phyloP scores from a whole-genome alignment of 2,797 vertebrate genomes.

The Ataeniobius toweri region DNA sequence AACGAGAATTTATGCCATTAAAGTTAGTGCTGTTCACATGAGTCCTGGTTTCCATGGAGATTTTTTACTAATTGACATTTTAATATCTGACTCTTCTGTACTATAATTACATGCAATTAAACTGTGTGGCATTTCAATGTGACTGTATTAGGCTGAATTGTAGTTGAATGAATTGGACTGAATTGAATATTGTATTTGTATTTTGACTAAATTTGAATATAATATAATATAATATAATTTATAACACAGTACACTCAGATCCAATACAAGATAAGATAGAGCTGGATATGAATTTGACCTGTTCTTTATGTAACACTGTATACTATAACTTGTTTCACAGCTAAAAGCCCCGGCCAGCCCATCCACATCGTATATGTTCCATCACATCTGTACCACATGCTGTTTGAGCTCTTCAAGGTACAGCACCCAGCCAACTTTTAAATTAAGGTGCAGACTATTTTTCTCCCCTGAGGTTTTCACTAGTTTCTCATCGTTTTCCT shows the following conservation, averaged over 20 bases:
- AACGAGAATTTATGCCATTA: not conserved
- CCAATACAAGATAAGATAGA: not conserved
- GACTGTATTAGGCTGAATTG: not conserved
- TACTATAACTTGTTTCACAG: constrained; percentile 69
- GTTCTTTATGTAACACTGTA: not conserved
- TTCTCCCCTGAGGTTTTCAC: not conserved
- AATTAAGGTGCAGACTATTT: not conserved
- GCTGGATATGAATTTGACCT: not conserved
- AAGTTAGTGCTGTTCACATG: not conserved
- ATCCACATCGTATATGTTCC: constrained; percentile 95
- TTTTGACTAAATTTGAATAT: not conserved
- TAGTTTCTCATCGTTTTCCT: constrained; percentile 26
- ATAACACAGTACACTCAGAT: not conserved
- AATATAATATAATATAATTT: not conserved
- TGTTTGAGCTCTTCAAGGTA: constrained; percentile 99
- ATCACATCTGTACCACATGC: constrained; percentile 98
- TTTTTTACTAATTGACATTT: not conserved
- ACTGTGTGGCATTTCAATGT: not conserved
- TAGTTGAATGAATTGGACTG: not conserved
- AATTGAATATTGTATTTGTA: not conserved
- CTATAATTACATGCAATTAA: not conserved
- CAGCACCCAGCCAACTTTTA: not conserved
- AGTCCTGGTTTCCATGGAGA: not conserved
- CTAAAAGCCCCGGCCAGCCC: constrained; percentile 82
- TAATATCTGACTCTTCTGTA: not conserved